Evolutionary conservation across 1,140 invertebrate genomes (phyloP), one percentile per base, ranked within the genome.

Genomic region (Drosophila kikkawai): DNA sequence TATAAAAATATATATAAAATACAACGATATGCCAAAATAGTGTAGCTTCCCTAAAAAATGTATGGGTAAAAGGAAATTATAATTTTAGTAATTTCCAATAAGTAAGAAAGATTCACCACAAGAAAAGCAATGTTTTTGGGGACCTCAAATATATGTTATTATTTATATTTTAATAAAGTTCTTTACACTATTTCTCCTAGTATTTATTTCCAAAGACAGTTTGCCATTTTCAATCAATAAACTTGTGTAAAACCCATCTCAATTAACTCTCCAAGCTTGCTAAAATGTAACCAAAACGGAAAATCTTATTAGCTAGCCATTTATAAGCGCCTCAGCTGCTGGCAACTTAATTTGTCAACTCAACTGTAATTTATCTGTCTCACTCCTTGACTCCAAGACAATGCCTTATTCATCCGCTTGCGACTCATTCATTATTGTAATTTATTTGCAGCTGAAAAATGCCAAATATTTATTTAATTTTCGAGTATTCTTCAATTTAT

Each of bases 401-500:
- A 39, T 41, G 51, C 29, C 53, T 15, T 69, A 36, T 26, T 36
- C 37, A 22, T 32, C 29, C 39, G 13, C 8, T 51, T 39, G 51
- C 34, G 60, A 88, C 81, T 82, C 85, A 90, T 90, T 90, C 86
- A 90, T 90, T 90, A 90, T 90, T 82, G 81, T 91, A 90, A 90
- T 90, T 85, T 90, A 90, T 90, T 90, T 91, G 79, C 86, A 85
- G 75, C 70, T 71, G 82, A 85, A 87, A 75, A 82, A 90, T 85
- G 78, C 51, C 85, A 88, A 90, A 90, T 90, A 90, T 90, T 90
- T 90, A 90, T 90, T 90, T 90, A 90, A 90, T 90, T 90, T 88
- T 69, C 69, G 64, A 90, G 85, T 65, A 90, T 90, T 90, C 86
- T 90, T 90, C 86, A 90, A 90, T 90, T 90, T 90, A 91, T 90